Conservation (phyloP, 2,113 vertebrate species). For the Scophthalmus maximus region DNA sequence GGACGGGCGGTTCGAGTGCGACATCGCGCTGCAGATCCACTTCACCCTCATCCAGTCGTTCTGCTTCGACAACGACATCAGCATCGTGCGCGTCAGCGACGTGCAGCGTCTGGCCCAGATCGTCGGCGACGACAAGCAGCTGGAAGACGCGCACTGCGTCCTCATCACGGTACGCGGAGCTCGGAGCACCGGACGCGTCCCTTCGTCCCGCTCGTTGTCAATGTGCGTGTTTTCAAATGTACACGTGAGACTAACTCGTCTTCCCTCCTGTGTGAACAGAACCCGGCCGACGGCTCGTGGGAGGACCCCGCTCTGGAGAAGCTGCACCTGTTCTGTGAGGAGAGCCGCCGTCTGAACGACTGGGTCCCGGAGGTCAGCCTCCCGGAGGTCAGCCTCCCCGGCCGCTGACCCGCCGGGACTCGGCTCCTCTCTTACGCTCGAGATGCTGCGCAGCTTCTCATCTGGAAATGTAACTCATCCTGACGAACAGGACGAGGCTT, state of each 20-base stretch:
- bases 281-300: conserved; percentile 80
- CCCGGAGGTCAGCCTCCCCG: conserved; percentile 82
- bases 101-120: conserved; percentile 78
- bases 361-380: conserved; percentile 86
- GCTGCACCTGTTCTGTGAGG: conserved; percentile 86
- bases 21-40: conserved; percentile 86
- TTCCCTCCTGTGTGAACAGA: conserved; percentile 65
- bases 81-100: conserved; percentile 83
- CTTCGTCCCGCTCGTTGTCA: too few relatives aligned
- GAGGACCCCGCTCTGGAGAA: conserved; percentile 85
- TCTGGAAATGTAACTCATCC: conserved; percentile 79
- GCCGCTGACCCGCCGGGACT: conserved; percentile 75
- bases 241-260: neutral
- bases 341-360: conserved; percentile 81
- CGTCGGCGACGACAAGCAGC: conserved; percentile 73
- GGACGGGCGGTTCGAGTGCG: conserved; percentile 79
- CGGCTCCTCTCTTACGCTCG: conserved; percentile 1
- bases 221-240: neutral
- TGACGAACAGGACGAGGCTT: conserved; percentile 60
- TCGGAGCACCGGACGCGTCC: too few relatives aligned
- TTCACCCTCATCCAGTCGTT: conserved; percentile 88
- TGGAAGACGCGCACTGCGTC: conserved; percentile 83
- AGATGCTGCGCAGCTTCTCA: conserved; percentile 66
- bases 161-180: conserved; percentile 84
- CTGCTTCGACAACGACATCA: conserved; percentile 87